phyloP scores from a whole-genome alignment of 1,140 invertebrate species.

The Mamestra configurata region DNA sequence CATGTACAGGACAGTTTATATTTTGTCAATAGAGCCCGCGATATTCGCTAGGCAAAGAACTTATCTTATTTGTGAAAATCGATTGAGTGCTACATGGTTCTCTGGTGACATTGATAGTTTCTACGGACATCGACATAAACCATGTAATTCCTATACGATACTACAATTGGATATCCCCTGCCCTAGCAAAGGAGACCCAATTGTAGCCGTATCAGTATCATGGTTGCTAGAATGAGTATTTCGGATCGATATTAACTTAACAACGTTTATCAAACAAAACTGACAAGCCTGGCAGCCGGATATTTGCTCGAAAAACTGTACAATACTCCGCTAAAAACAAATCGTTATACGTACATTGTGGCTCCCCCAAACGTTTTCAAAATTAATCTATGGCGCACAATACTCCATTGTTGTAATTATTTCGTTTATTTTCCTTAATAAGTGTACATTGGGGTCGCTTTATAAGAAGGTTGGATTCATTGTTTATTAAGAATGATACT shows the following conservation, averaged over 20 bases:
- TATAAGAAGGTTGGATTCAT: slow-evolving; percentile 31
- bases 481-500: slow-evolving; percentile 25
- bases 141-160: not conserved
- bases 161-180: too few relatives aligned
- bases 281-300: not conserved
- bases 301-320: not conserved
- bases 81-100: too few relatives aligned
- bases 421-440: slow-evolving; percentile 49
- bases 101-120: not conserved
- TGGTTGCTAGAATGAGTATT: not conserved
- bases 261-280: not conserved
- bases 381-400: slow-evolving; percentile 47
- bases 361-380: slow-evolving; percentile 29
- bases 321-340: slow-evolving; percentile 12
- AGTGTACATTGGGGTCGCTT: slow-evolving; percentile 33
- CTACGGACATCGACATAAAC: not conserved
- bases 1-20: not conserved
- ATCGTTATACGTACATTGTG: slow-evolving; percentile 17
- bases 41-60: not conserved
- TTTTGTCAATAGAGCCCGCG: not conserved
- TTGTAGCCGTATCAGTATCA: not conserved
- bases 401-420: slow-evolving; percentile 46
- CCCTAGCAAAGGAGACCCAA: not conserved
- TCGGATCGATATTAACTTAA: not conserved
- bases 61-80: not conserved